These are phyloP conservation scores for Ypsolopha scabrella DNA, from an alignment of 2,888 invertebrate genomes.

Conservation along the genomic window DNA sequence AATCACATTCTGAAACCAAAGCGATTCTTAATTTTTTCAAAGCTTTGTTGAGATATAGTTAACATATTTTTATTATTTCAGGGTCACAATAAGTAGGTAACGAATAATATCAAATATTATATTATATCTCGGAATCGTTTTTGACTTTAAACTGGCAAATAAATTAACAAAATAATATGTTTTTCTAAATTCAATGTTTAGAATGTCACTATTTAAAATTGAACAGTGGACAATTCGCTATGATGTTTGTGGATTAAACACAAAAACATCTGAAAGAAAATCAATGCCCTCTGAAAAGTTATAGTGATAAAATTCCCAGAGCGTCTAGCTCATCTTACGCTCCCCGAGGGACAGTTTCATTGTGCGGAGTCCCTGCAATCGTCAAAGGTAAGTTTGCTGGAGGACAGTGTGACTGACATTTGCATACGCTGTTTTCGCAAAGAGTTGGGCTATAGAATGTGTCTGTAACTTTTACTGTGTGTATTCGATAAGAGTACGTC, in stretches of 20 bases:
- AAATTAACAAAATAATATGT: no score
- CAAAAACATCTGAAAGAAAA: constrained; percentile 47
- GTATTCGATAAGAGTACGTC: constrained; percentile 21
- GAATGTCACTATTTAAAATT: constrained; percentile 37
- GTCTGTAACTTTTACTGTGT: constrained; percentile 6
- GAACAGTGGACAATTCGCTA: constrained; percentile 38
- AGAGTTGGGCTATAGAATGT: background rate
- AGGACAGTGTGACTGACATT: constrained; percentile 26
- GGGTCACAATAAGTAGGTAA: no score
- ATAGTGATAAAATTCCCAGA: constrained; percentile 26
- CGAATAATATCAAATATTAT: no score
- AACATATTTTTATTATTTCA: no score
- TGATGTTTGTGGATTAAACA: constrained; percentile 46
- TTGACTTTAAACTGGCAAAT: no score
- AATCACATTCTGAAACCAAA: constrained; percentile 11
- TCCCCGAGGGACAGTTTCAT: constrained; percentile 36
- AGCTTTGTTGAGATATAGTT: no score
- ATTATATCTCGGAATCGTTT: no score
- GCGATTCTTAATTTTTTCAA: no score
- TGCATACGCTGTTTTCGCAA: constrained; percentile 38
- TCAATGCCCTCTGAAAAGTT: constrained; percentile 46
- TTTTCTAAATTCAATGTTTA: no score
- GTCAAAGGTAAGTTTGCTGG: constrained; percentile 52
- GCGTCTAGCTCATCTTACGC: constrained; percentile 32
- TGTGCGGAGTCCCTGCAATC: constrained; percentile 38